Base-by-base conservation (phyloP, 2,113 vertebrate genomes). In the Mus pahari region DNA sequence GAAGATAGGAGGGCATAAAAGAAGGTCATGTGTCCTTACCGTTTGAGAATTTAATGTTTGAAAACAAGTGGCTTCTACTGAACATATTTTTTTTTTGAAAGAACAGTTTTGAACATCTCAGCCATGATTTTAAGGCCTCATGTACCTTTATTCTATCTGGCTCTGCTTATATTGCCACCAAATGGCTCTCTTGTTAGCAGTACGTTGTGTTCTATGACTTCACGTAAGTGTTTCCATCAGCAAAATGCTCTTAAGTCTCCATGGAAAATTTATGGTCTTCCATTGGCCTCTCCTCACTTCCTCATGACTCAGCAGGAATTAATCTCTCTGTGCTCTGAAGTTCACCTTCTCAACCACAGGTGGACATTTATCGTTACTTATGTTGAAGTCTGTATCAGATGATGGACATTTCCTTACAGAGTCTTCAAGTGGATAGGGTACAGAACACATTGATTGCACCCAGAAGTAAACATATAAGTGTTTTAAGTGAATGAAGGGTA, bases 31-130 rank as follows among this genome's bases (percentile, higher is more conserved):
- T 0, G 5, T 5, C 26, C 39, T 95, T 84, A 13, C 58, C 86
- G 71, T 91, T 60, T 78, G 31, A 91, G 73, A 93, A 81, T 6
- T 88, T 71, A 92, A 31, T 17, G 55, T 70, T 26, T 60, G 88
- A n/a, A 50, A 86, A 86, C 45, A 91, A 31, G 39, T 53, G 13
- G 77, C 39, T 84, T 86, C n/a, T 48, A 36, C 3, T 74, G 50
- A 31, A 96, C 73, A 58, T 55, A 89, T 81, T 86, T 70, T 88
- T 48, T 48, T 81, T 81, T 89, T 73, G 58, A 78, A 64, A 55
- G 22, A 39, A 77, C 12, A 86, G 71, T 58, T 36, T 45, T 48
- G 82, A 84, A n/a, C 20, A 71, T 77, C 4, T 50, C 70, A 64
- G 50, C 48, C 14, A 24, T 33, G 39, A 68, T 92, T 91, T 95